These are phyloP conservation scores for Lasiurus borealis DNA, from an alignment of 2,113 vertebrate species.

Conservation along the genomic window DNA sequence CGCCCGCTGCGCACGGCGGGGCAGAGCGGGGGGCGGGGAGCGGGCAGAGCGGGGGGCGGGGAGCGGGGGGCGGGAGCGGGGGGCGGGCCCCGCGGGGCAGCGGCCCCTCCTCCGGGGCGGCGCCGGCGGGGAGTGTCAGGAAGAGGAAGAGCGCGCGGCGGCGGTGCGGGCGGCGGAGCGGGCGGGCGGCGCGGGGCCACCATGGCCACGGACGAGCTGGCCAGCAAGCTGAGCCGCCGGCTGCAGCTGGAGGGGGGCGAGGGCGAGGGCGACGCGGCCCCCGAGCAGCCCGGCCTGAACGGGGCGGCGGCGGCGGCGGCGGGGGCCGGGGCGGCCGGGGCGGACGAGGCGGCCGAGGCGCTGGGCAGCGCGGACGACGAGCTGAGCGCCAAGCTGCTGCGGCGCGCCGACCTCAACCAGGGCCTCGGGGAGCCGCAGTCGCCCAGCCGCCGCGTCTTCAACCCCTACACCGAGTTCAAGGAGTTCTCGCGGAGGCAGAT, in stretches of 20 bases:
- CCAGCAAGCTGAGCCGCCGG: constrained; percentile 91
- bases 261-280: constrained; percentile 81
- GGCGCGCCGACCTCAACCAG: constrained; percentile 91
- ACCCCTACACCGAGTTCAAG: constrained; percentile 96
- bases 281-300: constrained; percentile 85
- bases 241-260: constrained; percentile 89
- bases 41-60: background rate
- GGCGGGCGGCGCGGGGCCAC: constrained; percentile 82
- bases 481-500: constrained; percentile 97
- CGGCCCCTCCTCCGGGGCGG: constrained; percentile 75
- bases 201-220: constrained; percentile 93
- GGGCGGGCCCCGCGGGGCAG: background rate
- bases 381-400: constrained; percentile 90
- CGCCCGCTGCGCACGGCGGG: background rate
- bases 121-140: constrained; percentile 81
- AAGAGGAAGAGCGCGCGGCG: constrained; percentile 82
- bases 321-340: constrained; percentile 82
- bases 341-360: constrained; percentile 70
- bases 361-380: constrained; percentile 87
- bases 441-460: constrained; percentile 93
- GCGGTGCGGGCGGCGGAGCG: too few relatives aligned
- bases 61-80: background rate
- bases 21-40: too few relatives aligned
- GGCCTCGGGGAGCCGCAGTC: constrained; percentile 86
- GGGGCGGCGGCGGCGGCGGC: constrained; percentile 87